phyloP scores from a whole-genome alignment of 1,140 invertebrate species.

The Periplaneta americana region DNA sequence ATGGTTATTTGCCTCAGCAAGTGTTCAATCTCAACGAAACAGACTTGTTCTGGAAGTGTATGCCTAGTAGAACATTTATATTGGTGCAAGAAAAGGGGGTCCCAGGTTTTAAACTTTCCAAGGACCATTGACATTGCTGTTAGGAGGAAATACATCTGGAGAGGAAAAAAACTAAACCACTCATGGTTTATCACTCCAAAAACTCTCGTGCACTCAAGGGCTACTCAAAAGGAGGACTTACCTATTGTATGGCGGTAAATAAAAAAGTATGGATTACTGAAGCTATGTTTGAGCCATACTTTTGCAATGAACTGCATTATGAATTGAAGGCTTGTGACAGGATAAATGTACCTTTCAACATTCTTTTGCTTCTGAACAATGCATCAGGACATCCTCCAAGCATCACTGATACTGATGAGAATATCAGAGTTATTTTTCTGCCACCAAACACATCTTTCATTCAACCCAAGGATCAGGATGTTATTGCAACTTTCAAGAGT shows the following conservation, averaged over 20 bases:
- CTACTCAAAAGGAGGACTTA: slow-evolving; percentile 30
- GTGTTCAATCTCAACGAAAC: slow-evolving; percentile 40
- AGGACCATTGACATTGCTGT: slow-evolving; percentile 39
- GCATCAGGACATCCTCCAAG: slow-evolving; percentile 32
- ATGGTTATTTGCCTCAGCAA: slow-evolving; percentile 33
- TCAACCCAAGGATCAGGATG: slow-evolving; percentile 40
- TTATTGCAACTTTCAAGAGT: slow-evolving; percentile 26
- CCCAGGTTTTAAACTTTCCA: slow-evolving; percentile 37
- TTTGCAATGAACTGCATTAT: slow-evolving; percentile 35
- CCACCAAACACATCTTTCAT: slow-evolving; percentile 39
- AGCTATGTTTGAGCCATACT: slow-evolving; percentile 34
- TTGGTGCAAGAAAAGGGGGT: slow-evolving; percentile 33
- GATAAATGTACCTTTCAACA: slow-evolving; percentile 36
- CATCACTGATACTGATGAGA: slow-evolving; percentile 28
- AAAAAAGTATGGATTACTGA: slow-evolving; percentile 37
- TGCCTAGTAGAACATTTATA: slow-evolving; percentile 38
- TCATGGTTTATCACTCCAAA: slow-evolving; percentile 37
- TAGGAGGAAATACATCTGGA: slow-evolving; percentile 36
- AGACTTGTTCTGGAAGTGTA: slow-evolving; percentile 41
- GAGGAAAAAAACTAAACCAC: slow-evolving; percentile 37
- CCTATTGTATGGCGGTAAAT: slow-evolving; percentile 38
- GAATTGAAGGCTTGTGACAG: slow-evolving; percentile 29
- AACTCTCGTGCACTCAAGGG: slow-evolving; percentile 38
- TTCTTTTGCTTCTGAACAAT: slow-evolving; percentile 41
- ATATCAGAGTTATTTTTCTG: slow-evolving; percentile 32